A percentile compares a stretch with the other conserved stretches of the same genome.
Evolutionary conservation across 1,140 invertebrate species (phyloP).

Genomic region (Cyrtorhinus lividipennis): DNA sequence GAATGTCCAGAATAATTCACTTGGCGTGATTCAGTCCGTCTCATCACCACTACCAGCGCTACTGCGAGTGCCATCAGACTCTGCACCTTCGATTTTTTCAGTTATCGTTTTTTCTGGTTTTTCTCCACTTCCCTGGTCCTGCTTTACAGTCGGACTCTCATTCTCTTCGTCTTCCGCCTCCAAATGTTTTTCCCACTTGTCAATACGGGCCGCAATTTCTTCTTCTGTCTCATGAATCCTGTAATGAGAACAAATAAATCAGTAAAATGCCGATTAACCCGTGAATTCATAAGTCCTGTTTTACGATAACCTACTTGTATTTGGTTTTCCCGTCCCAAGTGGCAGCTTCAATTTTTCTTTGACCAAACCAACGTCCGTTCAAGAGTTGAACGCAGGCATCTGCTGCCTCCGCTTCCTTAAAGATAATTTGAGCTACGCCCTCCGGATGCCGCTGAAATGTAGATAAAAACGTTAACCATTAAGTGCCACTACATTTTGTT

Average conservation of each 20-base stretch:
- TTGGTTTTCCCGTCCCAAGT: slow-evolving; percentile 94
- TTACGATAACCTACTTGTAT: slow-evolving; percentile 50
- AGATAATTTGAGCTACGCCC: slow-evolving; percentile 83
- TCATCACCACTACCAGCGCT: slow-evolving; percentile 21
- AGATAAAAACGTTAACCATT: background rate
- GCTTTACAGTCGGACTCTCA: slow-evolving; percentile 3
- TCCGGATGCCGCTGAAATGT: slow-evolving; percentile 69
- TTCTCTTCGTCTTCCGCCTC: slow-evolving; percentile 33
- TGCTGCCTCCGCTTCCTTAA: slow-evolving; percentile 78
- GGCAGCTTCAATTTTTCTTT: slow-evolving; percentile 66
- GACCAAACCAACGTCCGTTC: slow-evolving; percentile 83
- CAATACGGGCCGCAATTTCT: slow-evolving; percentile 62
- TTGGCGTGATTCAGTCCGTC: slow-evolving; percentile 12
- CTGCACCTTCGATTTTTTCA: background rate
- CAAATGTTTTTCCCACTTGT: slow-evolving; percentile 79
- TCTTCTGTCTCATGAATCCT: slow-evolving; percentile 80
- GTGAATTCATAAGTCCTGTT: background rate
- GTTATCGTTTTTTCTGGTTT: background rate
- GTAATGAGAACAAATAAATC: background rate
- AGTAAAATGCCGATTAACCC: background rate
- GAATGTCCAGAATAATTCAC: no score
- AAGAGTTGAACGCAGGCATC: slow-evolving; percentile 77
- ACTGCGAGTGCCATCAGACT: slow-evolving; percentile 18
- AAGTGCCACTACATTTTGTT: no score
- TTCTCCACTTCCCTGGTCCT: background rate